Conservation (phyloP, 2,113 vertebrate genomes). For the Oceanodroma tethys region DNA sequence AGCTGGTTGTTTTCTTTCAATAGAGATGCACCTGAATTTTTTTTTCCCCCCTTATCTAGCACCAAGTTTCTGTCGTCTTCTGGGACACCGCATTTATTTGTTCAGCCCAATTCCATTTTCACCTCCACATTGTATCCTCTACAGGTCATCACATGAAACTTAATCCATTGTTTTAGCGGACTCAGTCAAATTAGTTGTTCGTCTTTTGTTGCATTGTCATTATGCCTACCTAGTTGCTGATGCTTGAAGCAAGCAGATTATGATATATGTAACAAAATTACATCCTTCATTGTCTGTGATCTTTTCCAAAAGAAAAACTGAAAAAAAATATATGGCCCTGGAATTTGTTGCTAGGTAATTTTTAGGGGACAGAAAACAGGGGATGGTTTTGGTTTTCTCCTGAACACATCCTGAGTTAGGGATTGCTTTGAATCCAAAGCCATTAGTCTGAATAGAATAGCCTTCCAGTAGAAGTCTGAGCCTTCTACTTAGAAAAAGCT, state of each 20-base stretch:
- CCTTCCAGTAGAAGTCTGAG: not conserved
- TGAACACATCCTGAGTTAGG: not conserved
- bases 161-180: not conserved
- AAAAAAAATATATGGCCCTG: not conserved
- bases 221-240: not conserved
- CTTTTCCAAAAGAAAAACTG: not conserved
- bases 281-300: not conserved
- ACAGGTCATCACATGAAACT: not conserved
- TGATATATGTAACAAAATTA: not conserved
- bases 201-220: not conserved
- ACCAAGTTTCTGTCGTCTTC: not conserved
- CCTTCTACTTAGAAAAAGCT: not conserved
- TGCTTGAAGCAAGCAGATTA: not conserved
- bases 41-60: not conserved
- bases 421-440: not conserved
- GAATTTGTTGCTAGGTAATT: not conserved
- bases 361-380: not conserved
- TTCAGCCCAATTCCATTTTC: not conserved
- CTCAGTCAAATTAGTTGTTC: not conserved
- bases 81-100: not conserved
- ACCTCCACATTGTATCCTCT: not conserved
- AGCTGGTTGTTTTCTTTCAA: not conserved
- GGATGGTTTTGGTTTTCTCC: not conserved
- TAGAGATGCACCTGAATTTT: not conserved
- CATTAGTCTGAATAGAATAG: not conserved